Percentiles rank a stretch among this genome's conserved stretches.
phyloP scores from a whole-genome alignment of 2,113 vertebrate species.

The Tapirus terrestris region DNA sequence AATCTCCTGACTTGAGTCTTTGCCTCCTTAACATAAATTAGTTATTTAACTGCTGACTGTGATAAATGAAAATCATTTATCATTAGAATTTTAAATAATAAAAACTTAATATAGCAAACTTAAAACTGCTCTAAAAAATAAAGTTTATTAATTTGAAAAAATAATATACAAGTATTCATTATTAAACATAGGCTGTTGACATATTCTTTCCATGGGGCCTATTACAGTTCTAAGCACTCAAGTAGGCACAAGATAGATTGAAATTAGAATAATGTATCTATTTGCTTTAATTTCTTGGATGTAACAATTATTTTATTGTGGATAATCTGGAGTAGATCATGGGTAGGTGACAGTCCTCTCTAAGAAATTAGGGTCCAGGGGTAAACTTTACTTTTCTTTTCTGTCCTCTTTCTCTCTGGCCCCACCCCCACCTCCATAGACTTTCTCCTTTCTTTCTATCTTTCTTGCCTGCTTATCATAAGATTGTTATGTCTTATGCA shows the following conservation, averaged over 20 bases:
- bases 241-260: neutral
- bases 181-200: neutral
- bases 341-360: neutral
- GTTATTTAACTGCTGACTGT: neutral
- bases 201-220: neutral
- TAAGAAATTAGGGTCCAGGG: neutral
- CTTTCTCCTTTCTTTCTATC: neutral
- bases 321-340: neutral
- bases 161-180: neutral
- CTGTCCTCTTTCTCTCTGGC: neutral
- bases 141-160: slow-evolving; percentile 10
- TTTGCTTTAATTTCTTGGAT: neutral
- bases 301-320: neutral
- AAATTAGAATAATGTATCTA: neutral
- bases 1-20: neutral
- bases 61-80: slow-evolving; percentile 6
- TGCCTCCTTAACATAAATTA: neutral
- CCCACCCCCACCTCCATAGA: neutral
- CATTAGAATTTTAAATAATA: slow-evolving; percentile 53
- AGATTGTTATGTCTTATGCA: slow-evolving; percentile 73
- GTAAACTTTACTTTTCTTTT: slow-evolving; percentile 2
- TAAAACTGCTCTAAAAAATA: neutral
- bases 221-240: neutral
- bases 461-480: slow-evolving; percentile 23
- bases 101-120: neutral